Base-by-base conservation (phyloP, 2,888 invertebrate species). In the Hoplodrina blanda region DNA sequence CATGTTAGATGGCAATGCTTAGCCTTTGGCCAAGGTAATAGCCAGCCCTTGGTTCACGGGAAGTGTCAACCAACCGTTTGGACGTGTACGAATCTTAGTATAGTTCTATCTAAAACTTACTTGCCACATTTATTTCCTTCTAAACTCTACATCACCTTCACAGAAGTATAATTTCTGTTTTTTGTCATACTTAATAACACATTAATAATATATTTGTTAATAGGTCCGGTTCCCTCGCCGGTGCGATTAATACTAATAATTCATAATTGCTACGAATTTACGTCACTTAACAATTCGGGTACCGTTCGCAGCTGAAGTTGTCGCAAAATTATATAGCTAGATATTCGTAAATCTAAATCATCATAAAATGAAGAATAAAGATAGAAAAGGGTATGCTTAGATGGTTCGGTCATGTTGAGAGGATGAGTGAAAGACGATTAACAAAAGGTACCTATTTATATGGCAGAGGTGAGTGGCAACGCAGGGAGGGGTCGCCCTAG, bases 211-310 rank as follows among this genome's bases (percentile, higher is more conserved):
- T 61, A 75, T 73, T 52, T 10, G 62, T 44, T 80, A 79, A 80
- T 80, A 63, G 55, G 61, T 50, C 33, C 52, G 15, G 55, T 37
- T 30, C 15, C 60, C 4, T 46, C 56, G n/a, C 25, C 30, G 15
- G 25, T 37, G 44, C 76, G 81, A 81, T 83, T 83, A 78, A 64
- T n/a, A 71, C 67, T 73, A 71, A 73, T 69, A 52, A 60, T n/a
- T 33, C 15, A 30, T 59, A 73, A 73, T 73, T 78, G 52, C 10
- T 41, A 33, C 55, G 54, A 55, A n/a, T 66, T 64, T 44, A 64
- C 54, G 49, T 70, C 7, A n/a, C 17, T n/a, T 30, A 30, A 41
- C 59, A 33, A 46, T 59, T 60, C 15, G 19, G 2, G 72, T 80
- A 76, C 65, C 11, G 84, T 63, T 56, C 11, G 75, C 81, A 81